Percentiles rank a stretch among this genome's conserved stretches.
phyloP scores from a whole-genome alignment of 2,113 vertebrate species.

The Cyprinus carpio region DNA sequence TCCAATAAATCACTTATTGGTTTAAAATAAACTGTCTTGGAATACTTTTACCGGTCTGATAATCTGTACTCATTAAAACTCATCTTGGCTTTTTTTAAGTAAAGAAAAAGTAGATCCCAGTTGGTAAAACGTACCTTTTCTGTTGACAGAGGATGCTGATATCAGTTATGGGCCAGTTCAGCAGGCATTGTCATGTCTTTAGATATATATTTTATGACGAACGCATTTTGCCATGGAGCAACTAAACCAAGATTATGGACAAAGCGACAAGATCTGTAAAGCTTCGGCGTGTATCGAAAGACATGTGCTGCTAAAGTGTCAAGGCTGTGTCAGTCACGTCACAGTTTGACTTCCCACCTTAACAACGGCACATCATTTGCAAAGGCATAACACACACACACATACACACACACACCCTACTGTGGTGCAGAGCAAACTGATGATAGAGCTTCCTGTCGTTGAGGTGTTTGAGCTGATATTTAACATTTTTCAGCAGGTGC shows the following conservation, averaged over 20 bases:
- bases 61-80: not conserved
- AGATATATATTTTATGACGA: not conserved
- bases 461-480: slow-evolving; percentile 68
- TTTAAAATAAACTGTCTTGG: not conserved
- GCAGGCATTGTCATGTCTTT: not conserved
- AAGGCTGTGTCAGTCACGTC: slow-evolving; percentile 7
- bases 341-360: slow-evolving; percentile 25
- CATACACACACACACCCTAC: slow-evolving; percentile 2
- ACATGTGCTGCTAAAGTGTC: slow-evolving; percentile 1
- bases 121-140: not conserved
- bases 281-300: not conserved
- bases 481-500: slow-evolving; percentile 63
- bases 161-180: slow-evolving; percentile 2
- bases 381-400: slow-evolving; percentile 4
- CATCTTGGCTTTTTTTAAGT: not conserved
- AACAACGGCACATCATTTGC: slow-evolving; percentile 26
- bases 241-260: not conserved
- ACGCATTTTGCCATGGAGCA: not conserved
- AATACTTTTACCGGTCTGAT: not conserved
- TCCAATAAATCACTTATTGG: not conserved
- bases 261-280: not conserved
- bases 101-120: not conserved
- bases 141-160: slow-evolving; percentile 9
- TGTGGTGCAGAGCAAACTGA: slow-evolving; percentile 55
- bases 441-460: slow-evolving; percentile 78